Base-by-base conservation (phyloP, 1,140 invertebrate species). In the Drosophila takahashii region DNA sequence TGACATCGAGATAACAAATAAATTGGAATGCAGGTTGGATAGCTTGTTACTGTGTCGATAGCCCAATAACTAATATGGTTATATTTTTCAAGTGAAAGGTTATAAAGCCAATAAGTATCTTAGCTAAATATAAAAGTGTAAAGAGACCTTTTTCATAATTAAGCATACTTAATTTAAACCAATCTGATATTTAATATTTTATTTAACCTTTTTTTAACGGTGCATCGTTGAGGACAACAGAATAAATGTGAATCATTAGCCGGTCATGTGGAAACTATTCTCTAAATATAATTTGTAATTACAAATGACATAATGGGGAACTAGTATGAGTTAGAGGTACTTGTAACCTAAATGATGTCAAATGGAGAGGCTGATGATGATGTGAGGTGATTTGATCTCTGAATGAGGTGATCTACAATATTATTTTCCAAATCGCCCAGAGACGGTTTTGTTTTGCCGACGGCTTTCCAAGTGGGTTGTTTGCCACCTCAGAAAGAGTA, bases 271-370 rank as follows among this genome's bases (percentile, higher is more conserved):
- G 22, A 53, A 37, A 42, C 48, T 53, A 27, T 41, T 41, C 54
- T 67, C 70, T 86, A 87, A n/a, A n/a, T n/a, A n/a, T n/a, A n/a
- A n/a, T n/a, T n/a, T n/a, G n/a, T n/a, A n/a, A 87, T 81, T 78
- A 71, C 36, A 67, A 59, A 9, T 87, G 81, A 78, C 81, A 81
- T 81, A 86, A 86, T 87, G 66, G 56, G 37, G 2, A 50, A 53
- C 10, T 45, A 16, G 51, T 44, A 56, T 39, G 42, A 36, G 34
- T 61, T 56, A 1, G 13, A 2, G 11, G 22, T 22, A 36, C 15
- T 10, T 39, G 37, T 10, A 34, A 57, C 13, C 37, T 9, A 4
- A 37, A 48, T 51, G 47, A 34, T 34, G 15, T 51, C 48, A 51
- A 15, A 26, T 27, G 13, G 5, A 26, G 45, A 18, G 50, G 18